Evolutionary conservation across 1,140 invertebrate genomes (phyloP).

Genomic region (Zaprionus davidi): DNA sequence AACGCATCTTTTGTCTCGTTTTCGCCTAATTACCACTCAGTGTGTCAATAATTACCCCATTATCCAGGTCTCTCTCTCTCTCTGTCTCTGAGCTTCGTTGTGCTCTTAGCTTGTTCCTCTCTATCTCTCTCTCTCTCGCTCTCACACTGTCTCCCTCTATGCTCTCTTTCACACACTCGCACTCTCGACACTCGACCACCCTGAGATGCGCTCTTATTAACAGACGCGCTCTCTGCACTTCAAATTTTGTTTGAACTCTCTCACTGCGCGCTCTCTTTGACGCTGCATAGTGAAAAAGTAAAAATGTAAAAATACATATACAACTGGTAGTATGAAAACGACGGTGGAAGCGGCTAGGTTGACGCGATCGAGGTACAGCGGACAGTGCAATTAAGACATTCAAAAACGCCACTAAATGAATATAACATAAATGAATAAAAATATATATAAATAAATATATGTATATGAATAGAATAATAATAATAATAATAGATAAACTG

Average conservation of each 20-base stretch:
- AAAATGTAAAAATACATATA: conserved; percentile 35
- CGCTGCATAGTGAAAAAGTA: conserved; percentile 31
- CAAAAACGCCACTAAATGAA: neutral
- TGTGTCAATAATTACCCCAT: conserved; percentile 73
- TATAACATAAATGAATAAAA: neutral
- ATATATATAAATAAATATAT: neutral
- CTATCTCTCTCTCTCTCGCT: conserved; percentile 17
- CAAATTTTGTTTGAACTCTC: neutral
- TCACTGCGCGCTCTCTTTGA: neutral
- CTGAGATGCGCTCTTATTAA: neutral
- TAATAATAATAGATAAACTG: too few relatives aligned
- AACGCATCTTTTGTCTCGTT: conserved; percentile 61
- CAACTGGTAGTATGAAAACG: conserved; percentile 54
- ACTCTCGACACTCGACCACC: neutral
- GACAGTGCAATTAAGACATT: conserved; percentile 7
- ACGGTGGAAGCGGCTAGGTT: conserved; percentile 55
- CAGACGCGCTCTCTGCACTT: neutral
- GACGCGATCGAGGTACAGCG: conserved; percentile 48
- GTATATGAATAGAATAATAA: neutral
- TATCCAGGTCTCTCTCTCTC: conserved; percentile 40
- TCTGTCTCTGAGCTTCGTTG: conserved; percentile 21
- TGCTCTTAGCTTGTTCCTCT: conserved; percentile 11
- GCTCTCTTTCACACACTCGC: conserved; percentile 8
- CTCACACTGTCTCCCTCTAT: neutral
- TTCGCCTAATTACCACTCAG: conserved; percentile 75